Evolutionary conservation across 2,888 invertebrate genomes (phyloP).

Genomic region (Pelosia muscerda): DNA sequence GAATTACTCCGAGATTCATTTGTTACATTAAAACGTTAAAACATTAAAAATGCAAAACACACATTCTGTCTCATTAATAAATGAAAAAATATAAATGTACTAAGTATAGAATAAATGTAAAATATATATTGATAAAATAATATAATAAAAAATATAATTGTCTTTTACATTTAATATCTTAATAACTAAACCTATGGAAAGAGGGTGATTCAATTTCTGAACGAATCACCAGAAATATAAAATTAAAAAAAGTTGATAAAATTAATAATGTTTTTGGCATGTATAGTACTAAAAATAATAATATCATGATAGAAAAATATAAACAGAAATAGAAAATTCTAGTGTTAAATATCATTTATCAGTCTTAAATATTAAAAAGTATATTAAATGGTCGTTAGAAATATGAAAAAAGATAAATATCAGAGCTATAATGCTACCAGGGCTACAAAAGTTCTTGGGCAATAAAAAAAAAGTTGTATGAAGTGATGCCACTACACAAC

Average conservation of each 20-base stretch:
- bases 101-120: constrained; percentile 1
- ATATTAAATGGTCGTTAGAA: not conserved
- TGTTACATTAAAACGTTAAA: not conserved
- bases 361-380: constrained; percentile 14
- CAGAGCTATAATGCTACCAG: not conserved
- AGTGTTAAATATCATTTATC: constrained; percentile 10
- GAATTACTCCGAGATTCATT: constrained; percentile 10
- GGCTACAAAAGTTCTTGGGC: not conserved
- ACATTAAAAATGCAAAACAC: not conserved
- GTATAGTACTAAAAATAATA: not conserved
- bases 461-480: no score
- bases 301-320: no score
- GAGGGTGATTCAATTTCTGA: not conserved
- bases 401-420: not conserved
- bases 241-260: not conserved
- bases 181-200: not conserved
- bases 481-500: no score
- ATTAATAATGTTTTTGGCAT: not conserved
- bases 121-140: not conserved
- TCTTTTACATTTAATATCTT: not conserved
- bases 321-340: constrained; percentile 10
- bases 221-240: no score
- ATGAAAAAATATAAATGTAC: not conserved
- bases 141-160: no score
- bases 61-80: not conserved